phyloP scores from a whole-genome alignment of 2,797 vertebrate species.

The Tolypeutes matacus region DNA sequence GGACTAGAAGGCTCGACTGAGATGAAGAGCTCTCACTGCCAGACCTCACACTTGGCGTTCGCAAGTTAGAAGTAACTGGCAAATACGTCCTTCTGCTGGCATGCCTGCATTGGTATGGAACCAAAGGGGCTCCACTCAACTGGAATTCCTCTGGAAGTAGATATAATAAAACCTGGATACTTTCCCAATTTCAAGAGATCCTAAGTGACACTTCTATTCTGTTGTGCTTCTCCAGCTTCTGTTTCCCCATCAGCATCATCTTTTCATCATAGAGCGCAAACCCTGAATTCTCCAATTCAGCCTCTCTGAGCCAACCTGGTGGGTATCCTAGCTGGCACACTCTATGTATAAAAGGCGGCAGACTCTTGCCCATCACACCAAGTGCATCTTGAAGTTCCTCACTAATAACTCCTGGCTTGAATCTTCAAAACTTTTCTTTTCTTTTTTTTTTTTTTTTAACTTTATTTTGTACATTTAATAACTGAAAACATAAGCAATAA shows the following conservation, averaged over 20 bases:
- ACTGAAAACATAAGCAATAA: too few relatives aligned
- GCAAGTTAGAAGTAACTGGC: constrained; percentile 92
- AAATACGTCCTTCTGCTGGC: constrained; percentile 95
- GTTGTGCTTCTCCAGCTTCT: constrained; percentile 84
- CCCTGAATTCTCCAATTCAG: constrained; percentile 96
- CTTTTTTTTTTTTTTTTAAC: too few relatives aligned
- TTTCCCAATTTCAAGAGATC: constrained; percentile 96
- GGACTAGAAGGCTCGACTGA: constrained; percentile 88
- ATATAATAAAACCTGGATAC: constrained; percentile 97
- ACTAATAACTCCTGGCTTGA: constrained; percentile 96
- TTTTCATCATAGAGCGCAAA: constrained; percentile 95
- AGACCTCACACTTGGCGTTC: constrained; percentile 88
- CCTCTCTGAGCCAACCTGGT: constrained; percentile 98
- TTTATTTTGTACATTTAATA: too few relatives aligned
- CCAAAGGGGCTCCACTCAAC: constrained; percentile 95
- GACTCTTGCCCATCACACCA: constrained; percentile 91
- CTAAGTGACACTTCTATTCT: constrained; percentile 89
- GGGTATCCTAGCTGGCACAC: constrained; percentile 98
- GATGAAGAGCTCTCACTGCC: constrained; percentile 91
- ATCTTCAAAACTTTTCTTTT: constrained; percentile 97
- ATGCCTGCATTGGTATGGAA: constrained; percentile 95
- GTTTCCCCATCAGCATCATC: constrained; percentile 87
- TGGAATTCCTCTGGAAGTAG: constrained; percentile 90
- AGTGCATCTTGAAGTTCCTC: constrained; percentile 95
- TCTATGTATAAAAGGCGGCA: constrained; percentile 97